These are phyloP conservation scores for Athetis lepigone DNA, from an alignment of 2,888 invertebrate genomes.

Conservation along the genomic window DNA sequence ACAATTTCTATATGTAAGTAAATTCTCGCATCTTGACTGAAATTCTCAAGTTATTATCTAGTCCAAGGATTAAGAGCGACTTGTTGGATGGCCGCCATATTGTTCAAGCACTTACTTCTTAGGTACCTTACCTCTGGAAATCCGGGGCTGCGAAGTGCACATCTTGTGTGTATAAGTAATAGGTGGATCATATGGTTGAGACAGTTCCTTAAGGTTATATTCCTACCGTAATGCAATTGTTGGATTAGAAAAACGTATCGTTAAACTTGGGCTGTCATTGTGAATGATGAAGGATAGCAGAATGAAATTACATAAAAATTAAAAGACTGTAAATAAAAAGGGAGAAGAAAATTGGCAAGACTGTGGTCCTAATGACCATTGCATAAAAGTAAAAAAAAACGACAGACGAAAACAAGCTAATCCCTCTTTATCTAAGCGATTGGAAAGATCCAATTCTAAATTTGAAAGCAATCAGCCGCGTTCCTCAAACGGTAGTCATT, in stretches of 20 bases:
- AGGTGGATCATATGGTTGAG: background rate
- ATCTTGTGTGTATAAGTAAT: background rate
- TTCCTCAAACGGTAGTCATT: conserved; percentile 60
- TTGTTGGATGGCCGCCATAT: background rate
- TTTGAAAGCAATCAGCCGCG: conserved; percentile 63
- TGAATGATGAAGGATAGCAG: background rate
- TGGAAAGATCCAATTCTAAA: conserved; percentile 65
- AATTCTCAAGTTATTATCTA: conserved; percentile 1
- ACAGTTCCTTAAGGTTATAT: too few relatives aligned
- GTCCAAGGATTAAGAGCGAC: background rate
- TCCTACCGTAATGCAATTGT: too few relatives aligned
- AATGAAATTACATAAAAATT: conserved; percentile 14
- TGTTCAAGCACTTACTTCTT: background rate
- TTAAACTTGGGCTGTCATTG: background rate
- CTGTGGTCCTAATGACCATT: too few relatives aligned
- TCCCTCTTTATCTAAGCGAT: conserved; percentile 54
- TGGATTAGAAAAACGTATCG: background rate
- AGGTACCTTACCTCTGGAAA: background rate
- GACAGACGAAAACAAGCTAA: conserved; percentile 41
- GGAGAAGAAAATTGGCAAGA: too few relatives aligned
- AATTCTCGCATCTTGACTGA: conserved; percentile 2
- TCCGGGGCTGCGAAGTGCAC: background rate
- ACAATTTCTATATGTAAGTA: background rate
- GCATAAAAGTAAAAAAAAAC: too few relatives aligned
- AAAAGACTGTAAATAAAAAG: conserved; percentile 10